Base-by-base conservation (phyloP, 2,797 vertebrate genomes). In the Pseudochaenichthys georgianus region DNA sequence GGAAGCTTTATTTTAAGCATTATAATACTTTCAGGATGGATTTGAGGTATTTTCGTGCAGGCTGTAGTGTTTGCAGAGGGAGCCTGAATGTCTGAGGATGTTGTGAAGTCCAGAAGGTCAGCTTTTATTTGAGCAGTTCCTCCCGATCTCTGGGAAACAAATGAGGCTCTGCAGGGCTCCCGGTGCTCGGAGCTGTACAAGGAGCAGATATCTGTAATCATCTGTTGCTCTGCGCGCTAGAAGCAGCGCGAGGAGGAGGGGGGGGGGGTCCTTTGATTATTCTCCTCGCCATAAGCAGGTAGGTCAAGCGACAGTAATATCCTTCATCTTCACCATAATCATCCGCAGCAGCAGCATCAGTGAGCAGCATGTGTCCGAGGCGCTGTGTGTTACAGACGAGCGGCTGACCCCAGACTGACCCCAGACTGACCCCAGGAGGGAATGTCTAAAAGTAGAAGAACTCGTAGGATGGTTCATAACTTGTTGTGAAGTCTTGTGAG, bases 231-330 rank as follows among this genome's bases (percentile, higher is more conserved):
- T 52, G 58, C 57, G 17, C 53, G 69, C 67, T 64, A 64, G 68
- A 89, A 83, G 78, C 68, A 82, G 60, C 70, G 66, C 5, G 47
- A n/a, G 3, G 62, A 42, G 66, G 28, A 28, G 28, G 28, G 4
- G 64, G 57, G 70, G 75, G 83, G 77, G 67, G 73, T 76, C 52
- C 81, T 93, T 91, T 91, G 82, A 91, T 91, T 89, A 70, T 63
- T 74, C 64, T 61, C 79, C 78, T 82, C 28, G 55, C 45, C 69
- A 73, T 58, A 75, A 87, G 79, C 78, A 84, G 85, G 77, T 77
- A 88, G 77, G 80, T 91, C 88, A 91, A 93, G 90, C 81, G 34
- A 76, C 64, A 89, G 66, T 93, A 92, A 93, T 81, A 84, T 70
- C 73, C 77, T 93, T 93, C 81, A 92, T 90, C 88, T 90, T 87